Evolutionary conservation across 1,140 invertebrate genomes (phyloP).

Genomic region (Drosophila oshimai): DNA sequence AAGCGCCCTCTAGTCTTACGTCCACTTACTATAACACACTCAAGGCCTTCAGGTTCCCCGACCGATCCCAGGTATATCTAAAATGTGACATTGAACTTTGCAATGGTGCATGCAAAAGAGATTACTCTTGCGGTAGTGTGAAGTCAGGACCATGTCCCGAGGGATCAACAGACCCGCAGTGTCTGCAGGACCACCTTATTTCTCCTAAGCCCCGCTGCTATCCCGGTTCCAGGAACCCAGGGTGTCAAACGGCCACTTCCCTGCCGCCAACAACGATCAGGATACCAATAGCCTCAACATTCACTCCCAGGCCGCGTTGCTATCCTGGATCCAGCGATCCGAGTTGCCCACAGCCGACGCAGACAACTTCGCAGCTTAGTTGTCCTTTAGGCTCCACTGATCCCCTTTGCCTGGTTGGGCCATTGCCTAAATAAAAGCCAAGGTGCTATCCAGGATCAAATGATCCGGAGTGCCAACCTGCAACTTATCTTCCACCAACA

Average conservation of each 20-base stretch:
- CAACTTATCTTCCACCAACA: neutral
- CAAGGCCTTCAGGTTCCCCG: constrained; percentile 89
- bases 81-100: constrained; percentile 89
- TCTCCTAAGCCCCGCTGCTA: constrained; percentile 63
- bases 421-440: neutral
- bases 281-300: constrained; percentile 5
- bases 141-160: constrained; percentile 69
- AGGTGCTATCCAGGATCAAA: constrained; percentile 31
- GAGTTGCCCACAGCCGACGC: constrained; percentile 52
- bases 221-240: constrained; percentile 82
- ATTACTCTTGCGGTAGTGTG: constrained; percentile 43
- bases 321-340: constrained; percentile 82
- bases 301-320: constrained; percentile 41
- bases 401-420: neutral
- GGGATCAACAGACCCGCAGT: constrained; percentile 82
- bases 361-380: neutral
- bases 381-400: constrained; percentile 24
- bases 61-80: constrained; percentile 87
- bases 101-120: constrained; percentile 71
- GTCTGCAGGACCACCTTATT: constrained; percentile 52
- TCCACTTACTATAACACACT: constrained; percentile 87
- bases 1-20: constrained; percentile 85
- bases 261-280: constrained; percentile 26
- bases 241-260: constrained; percentile 62
- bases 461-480: neutral